A percentile compares a stretch with the other conserved stretches of the same genome.
Evolutionary conservation across 2,888 invertebrate genomes (phyloP).

Genomic region (Monochamus alternatus): DNA sequence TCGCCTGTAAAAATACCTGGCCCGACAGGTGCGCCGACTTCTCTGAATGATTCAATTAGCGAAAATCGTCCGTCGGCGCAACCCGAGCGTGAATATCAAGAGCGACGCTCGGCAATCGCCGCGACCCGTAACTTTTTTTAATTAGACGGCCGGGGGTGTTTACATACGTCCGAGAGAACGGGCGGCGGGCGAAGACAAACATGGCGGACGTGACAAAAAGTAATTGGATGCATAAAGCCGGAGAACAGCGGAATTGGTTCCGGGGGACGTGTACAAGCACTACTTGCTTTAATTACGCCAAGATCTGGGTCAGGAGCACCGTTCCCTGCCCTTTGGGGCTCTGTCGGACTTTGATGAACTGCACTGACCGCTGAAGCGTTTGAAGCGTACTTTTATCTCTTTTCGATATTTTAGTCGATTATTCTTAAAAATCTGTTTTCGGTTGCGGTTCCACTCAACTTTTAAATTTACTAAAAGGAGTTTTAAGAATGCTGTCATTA

Average conservation of each 20-base stretch:
- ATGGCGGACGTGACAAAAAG: constrained; percentile 53
- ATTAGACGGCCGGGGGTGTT: constrained; percentile 48
- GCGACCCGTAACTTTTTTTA: constrained; percentile 47
- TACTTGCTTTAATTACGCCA: constrained; percentile 25
- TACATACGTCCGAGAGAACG: constrained; percentile 45
- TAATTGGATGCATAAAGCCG: constrained; percentile 49
- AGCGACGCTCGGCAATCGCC: constrained; percentile 35
- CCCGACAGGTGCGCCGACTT: constrained; percentile 21
- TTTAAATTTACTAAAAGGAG: too few species aligned
- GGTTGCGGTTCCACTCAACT: too few species aligned
- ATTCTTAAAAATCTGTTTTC: too few species aligned
- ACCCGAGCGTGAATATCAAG: constrained; percentile 7
- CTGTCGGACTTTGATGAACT: constrained; percentile 3
- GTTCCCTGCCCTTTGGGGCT: neutral
- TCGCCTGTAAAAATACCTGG: neutral
- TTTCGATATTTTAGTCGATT: too few species aligned
- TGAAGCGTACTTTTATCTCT: too few species aligned
- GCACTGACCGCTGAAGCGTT: constrained; percentile 3
- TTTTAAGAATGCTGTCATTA: too few species aligned
- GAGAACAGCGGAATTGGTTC: constrained; percentile 10
- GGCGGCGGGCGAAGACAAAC: constrained; percentile 50
- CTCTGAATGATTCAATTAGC: constrained; percentile 15
- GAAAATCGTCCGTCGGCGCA: neutral
- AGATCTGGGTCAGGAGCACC: constrained; percentile 25
- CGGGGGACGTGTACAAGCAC: constrained; percentile 20